A percentile compares a stretch with the other conserved stretches of the same genome.
Evolutionary conservation across 2,797 vertebrate species (phyloP).

Genomic region (Falco columbarius): DNA sequence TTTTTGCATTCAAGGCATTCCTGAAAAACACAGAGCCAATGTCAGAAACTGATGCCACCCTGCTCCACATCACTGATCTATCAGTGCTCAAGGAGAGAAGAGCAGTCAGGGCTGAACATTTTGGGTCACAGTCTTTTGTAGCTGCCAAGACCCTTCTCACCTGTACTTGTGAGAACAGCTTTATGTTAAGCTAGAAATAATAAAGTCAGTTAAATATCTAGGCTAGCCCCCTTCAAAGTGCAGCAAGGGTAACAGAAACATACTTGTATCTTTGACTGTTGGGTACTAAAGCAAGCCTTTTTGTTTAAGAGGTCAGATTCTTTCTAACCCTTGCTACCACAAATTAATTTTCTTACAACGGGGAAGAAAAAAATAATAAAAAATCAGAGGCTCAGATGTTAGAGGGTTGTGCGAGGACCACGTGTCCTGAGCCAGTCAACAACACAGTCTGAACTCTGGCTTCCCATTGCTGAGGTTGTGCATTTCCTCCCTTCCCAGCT

Average conservation of each 20-base stretch:
- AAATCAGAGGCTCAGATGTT: background rate
- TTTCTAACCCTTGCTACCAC: background rate
- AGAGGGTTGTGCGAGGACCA: background rate
- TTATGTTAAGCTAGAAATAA: background rate
- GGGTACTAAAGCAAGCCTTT: background rate
- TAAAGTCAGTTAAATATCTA: background rate
- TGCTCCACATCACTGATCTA: background rate
- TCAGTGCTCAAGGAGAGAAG: background rate
- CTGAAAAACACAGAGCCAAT: background rate
- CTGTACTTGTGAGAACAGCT: background rate
- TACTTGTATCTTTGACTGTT: background rate
- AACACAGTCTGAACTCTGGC: background rate
- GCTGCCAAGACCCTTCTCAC: background rate
- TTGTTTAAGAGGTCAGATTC: background rate
- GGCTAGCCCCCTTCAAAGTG: background rate
- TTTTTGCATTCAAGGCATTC: background rate
- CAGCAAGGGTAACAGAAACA: background rate
- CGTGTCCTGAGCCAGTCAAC: background rate
- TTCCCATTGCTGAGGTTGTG: background rate
- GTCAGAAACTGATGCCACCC: background rate
- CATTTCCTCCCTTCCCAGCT: background rate
- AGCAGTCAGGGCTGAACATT: background rate
- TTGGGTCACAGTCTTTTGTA: background rate
- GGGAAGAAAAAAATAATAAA: background rate
- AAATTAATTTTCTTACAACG: background rate